phyloP scores from a whole-genome alignment of 2,797 vertebrate genomes.

The Tarsius wallacei region DNA sequence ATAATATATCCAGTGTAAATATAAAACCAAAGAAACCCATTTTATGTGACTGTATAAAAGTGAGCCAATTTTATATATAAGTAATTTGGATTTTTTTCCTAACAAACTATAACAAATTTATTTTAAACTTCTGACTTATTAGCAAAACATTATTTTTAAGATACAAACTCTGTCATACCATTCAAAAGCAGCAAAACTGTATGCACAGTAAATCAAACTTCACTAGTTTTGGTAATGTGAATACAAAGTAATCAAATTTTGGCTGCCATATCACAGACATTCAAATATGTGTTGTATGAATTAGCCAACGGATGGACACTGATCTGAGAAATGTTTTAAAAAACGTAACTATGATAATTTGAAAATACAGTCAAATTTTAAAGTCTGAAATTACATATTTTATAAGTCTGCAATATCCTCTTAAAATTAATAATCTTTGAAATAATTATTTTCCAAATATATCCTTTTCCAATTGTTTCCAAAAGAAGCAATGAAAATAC shows the following conservation, averaged over 20 bases:
- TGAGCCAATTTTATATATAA: conserved; percentile 51
- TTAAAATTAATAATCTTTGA: conserved; percentile 50
- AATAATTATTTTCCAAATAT: conserved; percentile 61
- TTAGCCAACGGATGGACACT: conserved; percentile 59
- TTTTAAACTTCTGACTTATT: conserved; percentile 68
- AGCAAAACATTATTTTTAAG: conserved; percentile 71
- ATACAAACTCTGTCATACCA: conserved; percentile 45
- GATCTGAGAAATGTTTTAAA: conserved; percentile 32
- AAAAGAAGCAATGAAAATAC: conserved; percentile 51
- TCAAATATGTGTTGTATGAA: conserved; percentile 54
- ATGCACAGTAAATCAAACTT: conserved; percentile 40
- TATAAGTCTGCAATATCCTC: background rate
- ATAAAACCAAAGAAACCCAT: conserved; percentile 63
- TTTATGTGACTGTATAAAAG: conserved; percentile 55
- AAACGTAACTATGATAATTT: conserved; percentile 41
- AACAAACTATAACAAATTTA: conserved; percentile 26
- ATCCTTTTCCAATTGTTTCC: conserved; percentile 61
- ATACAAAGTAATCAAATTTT: conserved; percentile 54
- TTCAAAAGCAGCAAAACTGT: conserved; percentile 56
- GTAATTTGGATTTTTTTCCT: conserved; percentile 48
- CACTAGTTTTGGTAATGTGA: conserved; percentile 44
- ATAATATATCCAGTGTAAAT: conserved; percentile 57
- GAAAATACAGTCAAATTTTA: conserved; percentile 32
- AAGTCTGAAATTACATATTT: conserved; percentile 43
- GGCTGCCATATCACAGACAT: conserved; percentile 1